Conservation (phyloP, 2,888 invertebrate genomes). For the Alviniconcha strummeri region DNA sequence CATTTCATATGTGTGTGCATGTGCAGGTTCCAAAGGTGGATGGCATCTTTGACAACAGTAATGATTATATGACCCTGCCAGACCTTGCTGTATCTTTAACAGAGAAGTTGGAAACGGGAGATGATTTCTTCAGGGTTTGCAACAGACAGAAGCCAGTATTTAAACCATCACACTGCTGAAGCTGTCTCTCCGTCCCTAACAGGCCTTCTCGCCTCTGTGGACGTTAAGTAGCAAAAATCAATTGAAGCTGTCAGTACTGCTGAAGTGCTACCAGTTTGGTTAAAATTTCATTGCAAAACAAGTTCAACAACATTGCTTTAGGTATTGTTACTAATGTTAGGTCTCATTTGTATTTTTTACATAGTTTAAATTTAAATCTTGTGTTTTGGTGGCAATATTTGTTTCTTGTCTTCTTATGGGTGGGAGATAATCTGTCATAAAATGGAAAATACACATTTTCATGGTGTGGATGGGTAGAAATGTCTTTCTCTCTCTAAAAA, state of each 20-base stretch:
- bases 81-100: neutral
- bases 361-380: neutral
- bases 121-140: neutral
- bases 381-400: too few relatives aligned
- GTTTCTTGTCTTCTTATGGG: too few relatives aligned
- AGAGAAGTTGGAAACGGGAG: neutral
- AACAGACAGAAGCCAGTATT: constrained; percentile 24
- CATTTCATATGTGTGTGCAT: too few relatives aligned
- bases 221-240: too few relatives aligned
- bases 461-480: neutral
- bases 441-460: neutral
- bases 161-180: constrained; percentile 18
- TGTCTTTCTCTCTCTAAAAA: neutral
- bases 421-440: neutral
- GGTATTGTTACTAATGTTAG: neutral
- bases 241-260: neutral
- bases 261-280: neutral
- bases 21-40: too few relatives aligned
- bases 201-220: neutral
- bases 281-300: too few relatives aligned
- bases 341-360: neutral
- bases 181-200: too few relatives aligned
- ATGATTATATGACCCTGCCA: constrained; percentile 30
- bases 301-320: neutral
- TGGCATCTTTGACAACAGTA: neutral